Evolutionary conservation across 35 echinoderm and acorn worm species (phyloP).

Genomic region (Nesometra sesokonis): DNA sequence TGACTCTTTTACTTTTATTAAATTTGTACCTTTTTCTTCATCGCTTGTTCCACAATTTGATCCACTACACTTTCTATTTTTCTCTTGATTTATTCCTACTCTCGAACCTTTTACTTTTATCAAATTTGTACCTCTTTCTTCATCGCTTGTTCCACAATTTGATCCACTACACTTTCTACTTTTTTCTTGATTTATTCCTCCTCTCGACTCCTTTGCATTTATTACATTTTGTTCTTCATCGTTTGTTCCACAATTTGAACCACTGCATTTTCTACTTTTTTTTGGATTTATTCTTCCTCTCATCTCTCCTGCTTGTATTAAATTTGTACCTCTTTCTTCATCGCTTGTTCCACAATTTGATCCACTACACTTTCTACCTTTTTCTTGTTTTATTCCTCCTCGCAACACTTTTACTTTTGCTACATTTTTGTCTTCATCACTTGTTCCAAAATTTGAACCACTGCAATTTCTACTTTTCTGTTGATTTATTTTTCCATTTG

Average conservation of each 20-base stretch:
- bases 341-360: background rate
- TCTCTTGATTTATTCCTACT: background rate
- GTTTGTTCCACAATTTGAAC: background rate
- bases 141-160: background rate
- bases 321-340: too few species aligned
- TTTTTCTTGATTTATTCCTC: too few species aligned
- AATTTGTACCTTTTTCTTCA: background rate
- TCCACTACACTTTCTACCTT: background rate
- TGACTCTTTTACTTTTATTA: too few species aligned
- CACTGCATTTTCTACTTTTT: background rate
- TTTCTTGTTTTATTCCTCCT: too few species aligned
- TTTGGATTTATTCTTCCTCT: background rate
- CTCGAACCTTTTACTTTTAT: too few species aligned
- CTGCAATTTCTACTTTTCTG: background rate
- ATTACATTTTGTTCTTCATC: background rate
- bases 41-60: background rate
- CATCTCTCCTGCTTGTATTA: too few species aligned
- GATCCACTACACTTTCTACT: background rate
- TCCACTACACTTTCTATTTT: background rate
- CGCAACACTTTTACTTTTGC: too few species aligned
- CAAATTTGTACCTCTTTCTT: too few species aligned
- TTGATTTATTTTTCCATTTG: too few species aligned
- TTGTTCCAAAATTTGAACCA: background rate
- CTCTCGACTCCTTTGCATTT: too few species aligned
- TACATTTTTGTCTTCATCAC: background rate